These are phyloP conservation scores for Agriopis leucophaearia DNA, from an alignment of 2,888 invertebrate species.

Conservation along the genomic window DNA sequence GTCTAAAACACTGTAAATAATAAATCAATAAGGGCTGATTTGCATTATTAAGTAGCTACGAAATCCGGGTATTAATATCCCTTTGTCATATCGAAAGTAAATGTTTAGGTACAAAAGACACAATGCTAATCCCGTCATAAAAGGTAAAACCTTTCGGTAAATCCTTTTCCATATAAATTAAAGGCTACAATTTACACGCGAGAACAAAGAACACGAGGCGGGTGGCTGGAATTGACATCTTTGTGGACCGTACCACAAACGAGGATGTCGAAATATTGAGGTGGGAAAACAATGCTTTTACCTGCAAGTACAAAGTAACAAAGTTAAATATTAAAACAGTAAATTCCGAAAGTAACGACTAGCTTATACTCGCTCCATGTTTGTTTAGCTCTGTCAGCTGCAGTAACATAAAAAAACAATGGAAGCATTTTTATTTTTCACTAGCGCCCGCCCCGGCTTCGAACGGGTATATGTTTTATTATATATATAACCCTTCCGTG, in stretches of 20 bases:
- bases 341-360: not conserved
- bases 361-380: no score
- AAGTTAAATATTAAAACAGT: not conserved
- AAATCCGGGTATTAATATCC: slow-evolving; percentile 17
- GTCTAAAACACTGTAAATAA: slow-evolving; percentile 8
- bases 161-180: slow-evolving; percentile 31
- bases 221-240: slow-evolving; percentile 44
- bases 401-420: no score
- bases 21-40: slow-evolving; percentile 9
- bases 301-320: not conserved
- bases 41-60: slow-evolving; percentile 13
- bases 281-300: slow-evolving; percentile 3
- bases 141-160: slow-evolving; percentile 21
- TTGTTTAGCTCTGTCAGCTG: not conserved
- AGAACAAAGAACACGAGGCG: slow-evolving; percentile 35
- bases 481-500: no score
- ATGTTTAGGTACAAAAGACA: slow-evolving; percentile 23
- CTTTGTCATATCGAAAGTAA: slow-evolving; percentile 25
- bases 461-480: no score
- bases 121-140: slow-evolving; percentile 21
- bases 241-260: slow-evolving; percentile 37
- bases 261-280: not conserved
- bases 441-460: no score
- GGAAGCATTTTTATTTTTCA: no score
- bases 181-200: slow-evolving; percentile 35